phyloP scores from a whole-genome alignment of 2,888 invertebrate species.

The Panzeria rudis region DNA sequence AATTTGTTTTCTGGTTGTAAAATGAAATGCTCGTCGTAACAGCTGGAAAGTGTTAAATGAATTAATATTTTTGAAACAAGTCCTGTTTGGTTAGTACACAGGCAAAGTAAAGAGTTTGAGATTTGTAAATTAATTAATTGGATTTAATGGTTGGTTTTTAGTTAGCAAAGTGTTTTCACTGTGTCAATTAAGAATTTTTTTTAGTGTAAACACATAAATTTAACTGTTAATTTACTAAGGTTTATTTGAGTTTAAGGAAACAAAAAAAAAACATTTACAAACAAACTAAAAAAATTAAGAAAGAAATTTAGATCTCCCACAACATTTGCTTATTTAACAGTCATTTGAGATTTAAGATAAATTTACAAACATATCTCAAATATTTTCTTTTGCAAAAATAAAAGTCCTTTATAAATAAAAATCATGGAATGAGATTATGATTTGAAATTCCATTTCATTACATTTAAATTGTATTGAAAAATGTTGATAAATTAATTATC shows the following conservation, averaged over 20 bases:
- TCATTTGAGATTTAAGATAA: too few relatives aligned
- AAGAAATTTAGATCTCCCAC: not conserved
- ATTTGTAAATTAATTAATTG: not conserved
- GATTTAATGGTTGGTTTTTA: not conserved
- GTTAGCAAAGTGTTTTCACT: not conserved
- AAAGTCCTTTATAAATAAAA: not conserved
- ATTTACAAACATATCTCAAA: too few relatives aligned
- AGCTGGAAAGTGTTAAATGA: conserved; percentile 39
- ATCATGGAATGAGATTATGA: not conserved
- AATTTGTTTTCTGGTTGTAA: conserved; percentile 23
- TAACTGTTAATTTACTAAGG: not conserved
- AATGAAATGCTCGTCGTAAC: conserved; percentile 18
- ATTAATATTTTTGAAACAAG: not conserved
- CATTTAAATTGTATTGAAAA: conserved; percentile 37
- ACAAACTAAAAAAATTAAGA: not conserved
- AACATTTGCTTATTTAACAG: not conserved
- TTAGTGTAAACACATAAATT: not conserved
- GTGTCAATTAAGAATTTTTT: not conserved
- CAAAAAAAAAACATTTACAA: not conserved
- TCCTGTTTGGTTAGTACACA: not conserved
- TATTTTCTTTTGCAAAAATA: not conserved
- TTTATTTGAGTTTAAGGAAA: not conserved
- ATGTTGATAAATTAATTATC: conserved; percentile 54
- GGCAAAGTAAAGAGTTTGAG: not conserved
- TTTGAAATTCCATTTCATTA: conserved; percentile 27